These are phyloP conservation scores for Calyptommatus sinebrachiatus DNA, from an alignment of 2,113 vertebrate genomes.

Conservation along the genomic window DNA sequence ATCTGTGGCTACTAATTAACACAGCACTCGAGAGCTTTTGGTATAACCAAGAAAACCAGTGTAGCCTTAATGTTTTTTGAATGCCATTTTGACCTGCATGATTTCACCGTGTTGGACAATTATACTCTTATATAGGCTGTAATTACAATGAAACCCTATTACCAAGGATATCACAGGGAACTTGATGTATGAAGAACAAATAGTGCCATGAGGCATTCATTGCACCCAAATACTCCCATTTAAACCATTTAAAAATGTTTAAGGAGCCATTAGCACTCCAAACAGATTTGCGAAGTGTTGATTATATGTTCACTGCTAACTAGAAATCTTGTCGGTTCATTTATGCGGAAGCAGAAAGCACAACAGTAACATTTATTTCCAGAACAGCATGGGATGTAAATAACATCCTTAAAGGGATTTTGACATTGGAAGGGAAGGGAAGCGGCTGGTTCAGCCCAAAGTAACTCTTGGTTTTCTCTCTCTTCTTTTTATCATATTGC, in stretches of 20 bases:
- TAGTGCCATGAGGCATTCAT: conserved; percentile 41
- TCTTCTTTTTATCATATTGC: too few species aligned
- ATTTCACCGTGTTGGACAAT: conserved; percentile 63
- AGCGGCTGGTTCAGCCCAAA: too few species aligned
- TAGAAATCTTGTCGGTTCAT: conserved; percentile 56
- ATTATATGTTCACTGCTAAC: conserved; percentile 54
- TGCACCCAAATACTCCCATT: conserved; percentile 51
- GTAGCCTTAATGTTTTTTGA: conserved; percentile 57
- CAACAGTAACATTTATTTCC: conserved; percentile 55
- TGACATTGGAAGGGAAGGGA: background rate
- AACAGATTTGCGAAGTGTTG: conserved; percentile 41
- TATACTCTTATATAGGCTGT: conserved; percentile 50
- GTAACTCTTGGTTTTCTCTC: too few species aligned
- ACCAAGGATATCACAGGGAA: conserved; percentile 48
- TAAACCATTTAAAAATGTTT: conserved; percentile 54
- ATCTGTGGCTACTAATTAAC: conserved; percentile 66
- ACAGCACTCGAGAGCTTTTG: conserved; percentile 36
- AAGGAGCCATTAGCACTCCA: conserved; percentile 58
- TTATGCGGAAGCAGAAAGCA: conserved; percentile 43
- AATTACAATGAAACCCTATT: conserved; percentile 50
- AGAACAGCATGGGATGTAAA: conserved; percentile 55
- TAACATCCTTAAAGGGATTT: conserved; percentile 38
- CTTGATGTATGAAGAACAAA: conserved; percentile 51
- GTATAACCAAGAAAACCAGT: conserved; percentile 36
- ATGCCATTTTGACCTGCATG: conserved; percentile 61